Base-by-base conservation (phyloP, 2,888 invertebrate genomes). In the Ganaspis brasiliensis region DNA sequence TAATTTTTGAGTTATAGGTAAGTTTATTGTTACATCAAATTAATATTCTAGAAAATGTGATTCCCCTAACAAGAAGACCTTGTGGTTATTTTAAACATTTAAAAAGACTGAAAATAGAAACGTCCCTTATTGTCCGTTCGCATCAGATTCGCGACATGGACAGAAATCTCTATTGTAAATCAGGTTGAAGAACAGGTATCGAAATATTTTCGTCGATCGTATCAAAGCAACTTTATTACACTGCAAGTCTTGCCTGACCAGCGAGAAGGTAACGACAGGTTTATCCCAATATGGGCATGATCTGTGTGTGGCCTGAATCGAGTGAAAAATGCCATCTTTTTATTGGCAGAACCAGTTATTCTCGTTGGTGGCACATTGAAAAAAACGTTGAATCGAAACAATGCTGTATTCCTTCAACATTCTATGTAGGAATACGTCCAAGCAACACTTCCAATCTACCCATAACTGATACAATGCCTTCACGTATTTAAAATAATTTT, bases 241-340 rank as follows among this genome's bases (percentile, higher is more conserved):
- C 24, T 67, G 67, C 67, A 67, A 67, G 24, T 67, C 67, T 45
- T 24, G 52, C 31, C 31, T 45, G 67, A 21, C 67, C 67, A 49
- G 16, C 67, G 56, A 74, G 70, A 72, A 71, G 77, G 78, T 76
- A 78, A 73, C 81, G 81, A 82, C 83, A 82, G 77, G 81, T 81
- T 84, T 82, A 76, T 80, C 82, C 84, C 76, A 84, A 83, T 84
- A 85, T 83, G 84, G 81, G 77, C 81, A 79, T 73, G 79, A 82
- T 84, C 82, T 77, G 80, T 80, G 81, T 84, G 82, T 84, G 84
- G 81, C 82, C 85, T 83, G 83, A 75, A 84, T 84, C 81, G 73
- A 73, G 56, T 74, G 73, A 78, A 80, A 80, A 80, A 80, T 73
- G 76, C 75, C 70, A 77, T 72, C 76, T 76, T 76, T 70, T 79